Evolutionary conservation across 2,888 invertebrate genomes (phyloP).

Genomic region (Nemotelus pantherinus): DNA sequence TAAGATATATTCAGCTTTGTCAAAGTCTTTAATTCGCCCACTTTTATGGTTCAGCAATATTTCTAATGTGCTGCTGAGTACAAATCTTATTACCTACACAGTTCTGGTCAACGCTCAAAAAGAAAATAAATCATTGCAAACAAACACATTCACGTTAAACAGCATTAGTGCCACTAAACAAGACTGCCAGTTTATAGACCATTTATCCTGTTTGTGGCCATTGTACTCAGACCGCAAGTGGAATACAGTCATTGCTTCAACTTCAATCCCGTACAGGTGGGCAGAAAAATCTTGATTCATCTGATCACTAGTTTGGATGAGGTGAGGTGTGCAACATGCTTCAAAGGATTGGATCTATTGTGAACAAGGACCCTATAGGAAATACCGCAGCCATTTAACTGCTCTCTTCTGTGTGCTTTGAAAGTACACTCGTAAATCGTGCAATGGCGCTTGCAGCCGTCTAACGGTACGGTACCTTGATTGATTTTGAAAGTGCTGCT

Average conservation of each 20-base stretch:
- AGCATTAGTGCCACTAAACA: too few relatives aligned
- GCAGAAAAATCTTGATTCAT: neutral
- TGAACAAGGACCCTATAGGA: neutral
- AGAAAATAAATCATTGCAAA: too few relatives aligned
- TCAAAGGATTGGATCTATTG: conserved; percentile 12
- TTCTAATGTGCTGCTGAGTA: too few relatives aligned
- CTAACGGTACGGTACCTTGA: conserved; percentile 47
- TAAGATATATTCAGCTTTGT: too few relatives aligned
- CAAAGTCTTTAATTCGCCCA: too few relatives aligned
- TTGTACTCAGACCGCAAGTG: too few relatives aligned
- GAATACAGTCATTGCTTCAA: neutral
- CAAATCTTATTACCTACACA: too few relatives aligned
- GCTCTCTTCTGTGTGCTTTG: conserved; percentile 1
- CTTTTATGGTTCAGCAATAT: too few relatives aligned
- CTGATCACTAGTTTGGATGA: neutral
- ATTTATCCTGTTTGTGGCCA: too few relatives aligned
- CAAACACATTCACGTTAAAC: too few relatives aligned
- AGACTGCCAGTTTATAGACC: too few relatives aligned
- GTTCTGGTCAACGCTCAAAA: too few relatives aligned
- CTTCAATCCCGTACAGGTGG: conserved; percentile 1
- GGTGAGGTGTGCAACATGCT: conserved; percentile 29
- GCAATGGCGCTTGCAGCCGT: neutral
- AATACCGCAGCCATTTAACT: neutral
- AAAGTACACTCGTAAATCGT: conserved; percentile 4
- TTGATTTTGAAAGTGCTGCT: conserved; percentile 50